These are phyloP conservation scores for Himalopsyche anomala DNA, from an alignment of 2,888 invertebrate species.

Conservation along the genomic window DNA sequence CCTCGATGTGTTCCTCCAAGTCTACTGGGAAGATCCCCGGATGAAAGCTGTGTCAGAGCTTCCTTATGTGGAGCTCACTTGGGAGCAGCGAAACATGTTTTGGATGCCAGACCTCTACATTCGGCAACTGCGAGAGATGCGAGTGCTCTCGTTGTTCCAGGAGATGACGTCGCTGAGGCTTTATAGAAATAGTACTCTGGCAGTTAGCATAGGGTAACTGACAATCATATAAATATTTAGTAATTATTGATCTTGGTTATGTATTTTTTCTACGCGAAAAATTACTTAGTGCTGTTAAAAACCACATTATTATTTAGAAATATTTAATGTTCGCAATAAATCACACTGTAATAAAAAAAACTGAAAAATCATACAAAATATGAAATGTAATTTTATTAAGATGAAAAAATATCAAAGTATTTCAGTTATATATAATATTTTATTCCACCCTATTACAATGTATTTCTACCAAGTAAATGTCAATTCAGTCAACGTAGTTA, in stretches of 20 bases:
- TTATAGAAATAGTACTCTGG: conserved; percentile 79
- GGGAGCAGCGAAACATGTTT: conserved; percentile 79
- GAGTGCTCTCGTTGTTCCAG: conserved; percentile 78
- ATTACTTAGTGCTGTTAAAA: no score
- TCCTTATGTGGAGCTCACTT: conserved; percentile 78
- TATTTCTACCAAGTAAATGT: no score
- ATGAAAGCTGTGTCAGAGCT: conserved; percentile 73
- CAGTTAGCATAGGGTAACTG: conserved; percentile 81
- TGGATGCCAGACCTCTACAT: conserved; percentile 82
- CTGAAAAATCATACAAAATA: no score
- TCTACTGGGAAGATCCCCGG: conserved; percentile 79
- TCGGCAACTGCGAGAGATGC: conserved; percentile 80
- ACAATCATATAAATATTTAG: not conserved
- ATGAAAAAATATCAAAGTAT: no score
- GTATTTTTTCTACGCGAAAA: no score
- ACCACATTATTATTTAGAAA: no score
- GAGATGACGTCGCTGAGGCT: conserved; percentile 80
- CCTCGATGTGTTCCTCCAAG: conserved; percentile 80
- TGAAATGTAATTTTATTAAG: no score
- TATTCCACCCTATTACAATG: no score
- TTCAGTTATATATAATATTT: no score
- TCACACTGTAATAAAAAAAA: no score
- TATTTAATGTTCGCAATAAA: no score
- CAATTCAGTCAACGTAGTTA: no score
- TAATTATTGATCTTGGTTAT: not conserved